Percentiles rank a stretch among this genome's conserved stretches.
phyloP scores from a whole-genome alignment of 2,113 vertebrate genomes.

The Columba janthina region DNA sequence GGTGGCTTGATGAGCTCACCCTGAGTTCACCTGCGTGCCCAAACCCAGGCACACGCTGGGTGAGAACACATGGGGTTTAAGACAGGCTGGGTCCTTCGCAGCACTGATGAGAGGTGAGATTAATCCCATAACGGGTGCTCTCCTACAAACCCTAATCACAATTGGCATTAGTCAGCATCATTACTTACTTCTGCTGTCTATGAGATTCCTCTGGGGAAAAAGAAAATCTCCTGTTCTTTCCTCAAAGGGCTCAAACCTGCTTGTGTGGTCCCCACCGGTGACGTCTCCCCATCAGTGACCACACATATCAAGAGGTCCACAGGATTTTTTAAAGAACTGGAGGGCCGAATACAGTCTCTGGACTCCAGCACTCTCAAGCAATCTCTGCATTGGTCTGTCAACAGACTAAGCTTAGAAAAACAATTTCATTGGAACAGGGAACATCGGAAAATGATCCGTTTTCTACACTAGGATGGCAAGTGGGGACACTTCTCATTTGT shows the following conservation, averaged over 20 bases:
- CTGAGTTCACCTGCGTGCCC: not conserved
- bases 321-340: rapidly evolving
- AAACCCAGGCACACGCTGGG: rapidly evolving
- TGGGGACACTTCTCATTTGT: not conserved
- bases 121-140: not conserved
- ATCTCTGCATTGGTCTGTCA: not conserved
- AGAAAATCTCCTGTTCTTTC: not conserved
- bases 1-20: not conserved
- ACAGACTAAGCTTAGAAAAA: not conserved
- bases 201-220: not conserved
- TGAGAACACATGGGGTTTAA: not conserved
- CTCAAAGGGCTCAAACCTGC: not conserved
- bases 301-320: rapidly evolving
- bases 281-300: not conserved
- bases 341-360: not conserved
- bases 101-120: not conserved
- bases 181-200: not conserved
- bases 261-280: not conserved
- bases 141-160: not conserved
- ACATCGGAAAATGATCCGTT: not conserved
- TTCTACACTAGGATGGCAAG: not conserved
- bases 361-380: not conserved
- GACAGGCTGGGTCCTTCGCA: not conserved
- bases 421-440: not conserved
- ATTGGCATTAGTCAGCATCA: not conserved